phyloP scores from a whole-genome alignment of 2,888 invertebrate species.

The Sphaerophoria rueppellii region DNA sequence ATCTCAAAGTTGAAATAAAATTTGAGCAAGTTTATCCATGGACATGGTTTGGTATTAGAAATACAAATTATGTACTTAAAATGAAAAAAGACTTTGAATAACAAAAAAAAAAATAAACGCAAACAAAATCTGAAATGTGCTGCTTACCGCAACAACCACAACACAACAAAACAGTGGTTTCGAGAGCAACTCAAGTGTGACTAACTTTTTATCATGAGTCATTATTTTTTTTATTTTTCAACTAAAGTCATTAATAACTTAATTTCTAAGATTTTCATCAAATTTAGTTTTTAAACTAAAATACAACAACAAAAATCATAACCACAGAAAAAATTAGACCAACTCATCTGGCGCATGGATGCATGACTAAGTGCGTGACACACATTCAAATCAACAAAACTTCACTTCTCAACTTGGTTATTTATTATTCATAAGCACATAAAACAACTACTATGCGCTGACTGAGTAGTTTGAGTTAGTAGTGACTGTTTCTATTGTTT shows the following conservation, averaged over 20 bases:
- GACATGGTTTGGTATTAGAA: neutral
- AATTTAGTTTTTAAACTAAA: neutral
- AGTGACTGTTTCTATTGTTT: slow-evolving; percentile 32
- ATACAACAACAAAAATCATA: neutral
- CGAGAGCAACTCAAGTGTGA: no score
- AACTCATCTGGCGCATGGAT: slow-evolving; percentile 13
- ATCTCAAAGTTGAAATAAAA: slow-evolving; percentile 11
- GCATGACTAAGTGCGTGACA: slow-evolving; percentile 32
- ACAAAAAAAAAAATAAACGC: neutral
- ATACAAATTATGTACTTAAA: neutral
- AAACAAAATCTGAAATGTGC: neutral
- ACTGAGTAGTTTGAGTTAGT: neutral
- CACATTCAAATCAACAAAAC: slow-evolving; percentile 16
- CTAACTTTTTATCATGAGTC: no score
- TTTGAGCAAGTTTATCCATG: neutral
- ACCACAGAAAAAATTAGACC: slow-evolving; percentile 13
- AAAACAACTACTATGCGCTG: neutral
- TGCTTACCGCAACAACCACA: no score
- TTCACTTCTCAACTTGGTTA: neutral
- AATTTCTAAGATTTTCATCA: neutral
- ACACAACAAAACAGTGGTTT: neutral
- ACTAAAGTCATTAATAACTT: neutral
- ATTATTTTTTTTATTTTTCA: neutral
- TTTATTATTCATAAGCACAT: slow-evolving; percentile 22
- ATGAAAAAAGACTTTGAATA: neutral